Percentiles rank a stretch among this genome's conserved stretches.
Conservation (phyloP, 2,888 invertebrate genomes). For the Odontothrips loti region DNA sequence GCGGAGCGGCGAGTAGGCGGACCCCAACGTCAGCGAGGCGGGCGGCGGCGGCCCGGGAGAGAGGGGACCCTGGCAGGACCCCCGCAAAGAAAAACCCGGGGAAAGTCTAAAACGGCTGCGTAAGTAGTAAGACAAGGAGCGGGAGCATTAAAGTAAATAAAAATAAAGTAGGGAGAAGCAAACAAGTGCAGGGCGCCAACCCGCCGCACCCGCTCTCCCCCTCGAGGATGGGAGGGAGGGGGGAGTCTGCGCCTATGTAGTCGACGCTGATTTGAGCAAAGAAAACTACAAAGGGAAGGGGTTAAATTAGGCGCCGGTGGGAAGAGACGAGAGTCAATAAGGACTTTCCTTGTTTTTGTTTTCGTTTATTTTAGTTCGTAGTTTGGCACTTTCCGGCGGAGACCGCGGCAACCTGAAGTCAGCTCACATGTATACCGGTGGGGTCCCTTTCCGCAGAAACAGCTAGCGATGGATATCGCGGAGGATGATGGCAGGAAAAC, state of each 20-base stretch:
- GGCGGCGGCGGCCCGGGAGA: conserved; percentile 21
- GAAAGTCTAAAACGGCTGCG: conserved; percentile 11
- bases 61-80: conserved; percentile 31
- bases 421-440: no score
- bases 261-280: neutral
- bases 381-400: no score
- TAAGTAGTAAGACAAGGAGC: conserved; percentile 13
- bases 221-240: neutral
- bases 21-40: conserved; percentile 31
- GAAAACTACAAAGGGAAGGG: neutral
- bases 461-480: no score
- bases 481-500: neutral
- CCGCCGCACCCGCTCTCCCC: neutral
- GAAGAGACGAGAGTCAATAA: neutral
- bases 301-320: neutral
- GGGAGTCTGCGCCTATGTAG: neutral
- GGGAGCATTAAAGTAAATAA: conserved; percentile 24
- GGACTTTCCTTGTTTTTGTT: no score
- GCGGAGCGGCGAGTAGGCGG: conserved; percentile 30
- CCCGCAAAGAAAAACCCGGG: neutral
- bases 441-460: no score
- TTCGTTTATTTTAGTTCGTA: no score
- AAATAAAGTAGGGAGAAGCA: conserved; percentile 17
- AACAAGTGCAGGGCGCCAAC: neutral
- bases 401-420: no score